A percentile compares a stretch with the other conserved stretches of the same genome.
phyloP scores from a whole-genome alignment of 2,888 invertebrate genomes.

The Palloptera scutellata region DNA sequence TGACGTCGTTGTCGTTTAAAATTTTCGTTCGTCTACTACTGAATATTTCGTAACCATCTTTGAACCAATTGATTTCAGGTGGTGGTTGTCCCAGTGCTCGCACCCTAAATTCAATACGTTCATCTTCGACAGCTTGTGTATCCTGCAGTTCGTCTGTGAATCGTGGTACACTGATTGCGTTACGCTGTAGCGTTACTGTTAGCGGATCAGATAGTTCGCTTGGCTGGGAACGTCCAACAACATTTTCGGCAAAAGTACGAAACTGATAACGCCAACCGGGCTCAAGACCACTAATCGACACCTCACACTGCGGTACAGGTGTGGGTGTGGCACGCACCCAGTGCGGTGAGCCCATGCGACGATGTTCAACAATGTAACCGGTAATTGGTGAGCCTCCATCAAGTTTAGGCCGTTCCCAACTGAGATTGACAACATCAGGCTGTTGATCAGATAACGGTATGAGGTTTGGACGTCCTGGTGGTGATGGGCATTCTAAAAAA shows the following conservation, averaged over 20 bases:
- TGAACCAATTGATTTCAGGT: conserved; percentile 88
- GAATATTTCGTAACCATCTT: conserved; percentile 88
- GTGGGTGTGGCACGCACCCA: conserved; percentile 85
- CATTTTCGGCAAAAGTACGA: conserved; percentile 91
- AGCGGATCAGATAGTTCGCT: conserved; percentile 88
- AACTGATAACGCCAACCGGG: conserved; percentile 90
- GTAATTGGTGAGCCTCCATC: conserved; percentile 89
- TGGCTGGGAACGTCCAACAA: conserved; percentile 83
- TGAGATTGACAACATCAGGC: conserved; percentile 82
- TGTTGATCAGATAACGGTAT: conserved; percentile 77
- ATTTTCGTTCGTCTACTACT: conserved; percentile 84
- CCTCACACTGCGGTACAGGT: conserved; percentile 75
- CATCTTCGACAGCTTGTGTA: conserved; percentile 79
- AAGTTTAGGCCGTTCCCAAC: conserved; percentile 81
- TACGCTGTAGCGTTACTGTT: conserved; percentile 76
- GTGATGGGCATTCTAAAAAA: conserved; percentile 73
- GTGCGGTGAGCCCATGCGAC: conserved; percentile 77
- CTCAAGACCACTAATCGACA: conserved; percentile 81
- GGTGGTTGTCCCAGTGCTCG: conserved; percentile 78
- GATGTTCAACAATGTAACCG: conserved; percentile 83
- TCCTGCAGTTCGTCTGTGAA: conserved; percentile 77
- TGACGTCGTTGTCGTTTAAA: conserved; percentile 77
- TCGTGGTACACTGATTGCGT: conserved; percentile 76
- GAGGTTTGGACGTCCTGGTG: conserved; percentile 84
- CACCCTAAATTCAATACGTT: conserved; percentile 83